Conservation (phyloP, 2,113 vertebrate genomes). For the Xyrauchen texanus region DNA sequence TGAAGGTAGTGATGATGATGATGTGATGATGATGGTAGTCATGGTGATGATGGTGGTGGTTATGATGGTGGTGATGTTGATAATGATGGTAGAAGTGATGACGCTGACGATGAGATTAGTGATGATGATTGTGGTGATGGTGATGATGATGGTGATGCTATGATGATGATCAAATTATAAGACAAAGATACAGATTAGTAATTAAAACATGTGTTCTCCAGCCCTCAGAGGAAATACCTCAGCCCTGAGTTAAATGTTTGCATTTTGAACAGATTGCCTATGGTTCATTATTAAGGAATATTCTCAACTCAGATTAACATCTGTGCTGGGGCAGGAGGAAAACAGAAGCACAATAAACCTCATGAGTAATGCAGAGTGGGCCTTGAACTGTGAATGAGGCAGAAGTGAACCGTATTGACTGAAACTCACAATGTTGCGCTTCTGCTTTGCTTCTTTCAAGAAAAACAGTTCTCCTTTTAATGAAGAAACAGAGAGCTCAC, state of each 20-base stretch:
- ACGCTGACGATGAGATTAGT: neutral
- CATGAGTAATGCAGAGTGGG: slow-evolving; percentile 4
- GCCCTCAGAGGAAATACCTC: neutral
- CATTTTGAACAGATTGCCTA: slow-evolving; percentile 7
- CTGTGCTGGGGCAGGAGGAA: neutral
- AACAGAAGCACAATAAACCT: slow-evolving; percentile 32
- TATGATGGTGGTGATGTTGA: neutral
- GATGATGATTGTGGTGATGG: neutral
- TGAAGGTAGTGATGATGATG: neutral
- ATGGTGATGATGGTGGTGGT: neutral
- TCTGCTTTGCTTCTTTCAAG: slow-evolving; percentile 25
- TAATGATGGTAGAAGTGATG: neutral
- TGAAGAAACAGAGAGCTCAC: slow-evolving; percentile 32
- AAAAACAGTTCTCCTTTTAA: slow-evolving; percentile 44
- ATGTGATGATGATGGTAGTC: neutral
- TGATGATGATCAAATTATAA: neutral
- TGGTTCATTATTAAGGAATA: slow-evolving; percentile 14
- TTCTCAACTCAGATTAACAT: neutral
- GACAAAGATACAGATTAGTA: neutral
- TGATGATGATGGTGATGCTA: too few species aligned
- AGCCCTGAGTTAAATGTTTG: neutral
- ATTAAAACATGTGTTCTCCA: neutral
- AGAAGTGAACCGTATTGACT: slow-evolving; percentile 26
- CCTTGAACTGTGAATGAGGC: slow-evolving; percentile 18
- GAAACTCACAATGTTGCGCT: slow-evolving; percentile 18